phyloP scores from a whole-genome alignment of 1,140 invertebrate species.

The Teleopsis dalmanni region DNA sequence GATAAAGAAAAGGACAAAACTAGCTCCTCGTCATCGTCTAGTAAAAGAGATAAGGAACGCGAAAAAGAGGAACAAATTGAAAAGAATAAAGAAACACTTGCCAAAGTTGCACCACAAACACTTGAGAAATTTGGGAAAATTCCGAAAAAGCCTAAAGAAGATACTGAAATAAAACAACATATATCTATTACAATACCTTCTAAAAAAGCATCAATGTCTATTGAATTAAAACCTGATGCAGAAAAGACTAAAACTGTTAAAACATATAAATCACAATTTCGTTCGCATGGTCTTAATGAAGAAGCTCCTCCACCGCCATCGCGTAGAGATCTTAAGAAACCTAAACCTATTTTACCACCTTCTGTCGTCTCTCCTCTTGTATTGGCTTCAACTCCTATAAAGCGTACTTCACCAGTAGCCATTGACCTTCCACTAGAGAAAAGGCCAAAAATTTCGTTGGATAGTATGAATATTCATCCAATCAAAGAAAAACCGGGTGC shows the following conservation, averaged over 20 bases:
- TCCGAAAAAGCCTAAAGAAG: conserved; percentile 55
- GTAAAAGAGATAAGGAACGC: conserved; percentile 19
- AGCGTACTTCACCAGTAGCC: conserved; percentile 57
- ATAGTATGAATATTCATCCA: conserved; percentile 40
- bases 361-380: conserved; percentile 8
- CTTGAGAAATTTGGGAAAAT: conserved; percentile 67
- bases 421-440: conserved; percentile 65
- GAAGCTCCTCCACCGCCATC: conserved; percentile 71
- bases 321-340: conserved; percentile 53
- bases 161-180: conserved; percentile 40
- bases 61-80: conserved; percentile 46
- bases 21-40: conserved; percentile 18
- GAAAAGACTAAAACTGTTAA: conserved; percentile 78
- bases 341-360: conserved; percentile 45
- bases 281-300: conserved; percentile 76
- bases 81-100: conserved; percentile 59
- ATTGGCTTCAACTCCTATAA: conserved; percentile 33
- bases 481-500: conserved; percentile 62
- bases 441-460: conserved; percentile 62
- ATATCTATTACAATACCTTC: conserved; percentile 44
- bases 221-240: conserved; percentile 64
- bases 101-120: conserved; percentile 57
- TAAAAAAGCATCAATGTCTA: conserved; percentile 71
- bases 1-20: conserved; percentile 46
- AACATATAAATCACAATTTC: conserved; percentile 79